A percentile compares a stretch with the other conserved stretches of the same genome.
Evolutionary conservation across 1,140 invertebrate species (phyloP).

Genomic region (Paracyclopina nana): DNA sequence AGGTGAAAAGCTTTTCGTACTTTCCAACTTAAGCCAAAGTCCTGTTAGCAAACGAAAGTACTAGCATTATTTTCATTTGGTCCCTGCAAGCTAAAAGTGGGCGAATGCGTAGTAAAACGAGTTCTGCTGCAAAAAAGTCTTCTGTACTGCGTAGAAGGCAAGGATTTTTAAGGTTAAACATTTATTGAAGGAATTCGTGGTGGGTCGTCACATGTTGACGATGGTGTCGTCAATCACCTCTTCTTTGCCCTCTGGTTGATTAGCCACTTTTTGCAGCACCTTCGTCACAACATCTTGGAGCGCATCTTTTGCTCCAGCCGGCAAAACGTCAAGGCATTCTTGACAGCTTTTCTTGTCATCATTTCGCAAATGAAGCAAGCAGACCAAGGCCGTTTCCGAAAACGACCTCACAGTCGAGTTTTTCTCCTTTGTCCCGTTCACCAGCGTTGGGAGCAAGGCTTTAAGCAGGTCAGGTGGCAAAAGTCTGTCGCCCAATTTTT

Average conservation of each 20-base stretch:
- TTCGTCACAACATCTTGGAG: slow-evolving; percentile 68
- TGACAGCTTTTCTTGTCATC: slow-evolving; percentile 51
- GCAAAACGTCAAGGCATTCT: slow-evolving; percentile 50
- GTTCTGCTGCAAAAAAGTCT: no score
- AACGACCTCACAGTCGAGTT: slow-evolving; percentile 82
- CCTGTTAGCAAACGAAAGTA: no score
- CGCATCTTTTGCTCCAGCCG: slow-evolving; percentile 65
- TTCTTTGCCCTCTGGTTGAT: slow-evolving; percentile 53
- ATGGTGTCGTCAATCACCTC: slow-evolving; percentile 80
- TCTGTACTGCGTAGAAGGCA: no score
- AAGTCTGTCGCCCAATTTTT: slow-evolving; percentile 33
- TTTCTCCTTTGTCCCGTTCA: slow-evolving; percentile 94
- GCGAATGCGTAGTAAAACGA: no score
- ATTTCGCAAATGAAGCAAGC: slow-evolving; percentile 57
- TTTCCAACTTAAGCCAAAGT: no score
- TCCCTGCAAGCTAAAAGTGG: no score
- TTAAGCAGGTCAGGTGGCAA: slow-evolving; percentile 47
- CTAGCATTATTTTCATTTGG: no score
- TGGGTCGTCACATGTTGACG: no score
- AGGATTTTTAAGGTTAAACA: no score
- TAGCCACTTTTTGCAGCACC: slow-evolving; percentile 47
- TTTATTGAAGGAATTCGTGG: no score
- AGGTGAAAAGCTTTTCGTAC: no score
- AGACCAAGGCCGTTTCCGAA: slow-evolving; percentile 72
- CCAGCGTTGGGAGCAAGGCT: slow-evolving; percentile 60